phyloP scores from a whole-genome alignment of 2,113 vertebrate genomes.

The Camelus dromedarius region DNA sequence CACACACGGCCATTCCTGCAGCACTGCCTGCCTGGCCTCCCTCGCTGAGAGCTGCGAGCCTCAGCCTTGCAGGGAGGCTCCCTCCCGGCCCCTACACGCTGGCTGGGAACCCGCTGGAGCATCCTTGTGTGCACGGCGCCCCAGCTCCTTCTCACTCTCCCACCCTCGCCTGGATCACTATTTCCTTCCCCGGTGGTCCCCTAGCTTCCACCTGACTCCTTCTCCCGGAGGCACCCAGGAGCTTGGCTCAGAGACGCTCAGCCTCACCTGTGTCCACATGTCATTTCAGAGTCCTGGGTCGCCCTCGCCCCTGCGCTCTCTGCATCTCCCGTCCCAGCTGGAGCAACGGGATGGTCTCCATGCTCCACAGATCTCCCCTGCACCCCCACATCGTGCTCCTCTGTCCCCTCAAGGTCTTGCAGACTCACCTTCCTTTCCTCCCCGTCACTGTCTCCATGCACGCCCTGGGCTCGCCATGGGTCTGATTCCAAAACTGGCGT shows the following conservation, averaged over 20 bases:
- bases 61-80: too few relatives aligned
- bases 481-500: not conserved
- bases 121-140: not conserved
- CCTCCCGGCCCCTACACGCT: not conserved
- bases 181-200: not conserved
- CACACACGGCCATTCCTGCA: fast-evolving
- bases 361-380: not conserved
- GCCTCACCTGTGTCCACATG: fast-evolving
- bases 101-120: not conserved
- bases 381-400: too few relatives aligned
- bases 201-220: not conserved
- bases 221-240: not conserved
- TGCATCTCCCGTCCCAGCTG: not conserved
- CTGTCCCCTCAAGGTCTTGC: too few relatives aligned
- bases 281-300: fast-evolving
- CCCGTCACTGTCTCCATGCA: not conserved
- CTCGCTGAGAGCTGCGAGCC: not conserved
- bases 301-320: not conserved
- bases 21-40: not conserved
- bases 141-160: not conserved
- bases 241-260: not conserved
- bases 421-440: not conserved
- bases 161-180: fast-evolving
- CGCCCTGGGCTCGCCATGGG: not conserved
- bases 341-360: not conserved